Base-by-base conservation (phyloP, 2,113 vertebrate genomes). In the Chaenogobius annularis region DNA sequence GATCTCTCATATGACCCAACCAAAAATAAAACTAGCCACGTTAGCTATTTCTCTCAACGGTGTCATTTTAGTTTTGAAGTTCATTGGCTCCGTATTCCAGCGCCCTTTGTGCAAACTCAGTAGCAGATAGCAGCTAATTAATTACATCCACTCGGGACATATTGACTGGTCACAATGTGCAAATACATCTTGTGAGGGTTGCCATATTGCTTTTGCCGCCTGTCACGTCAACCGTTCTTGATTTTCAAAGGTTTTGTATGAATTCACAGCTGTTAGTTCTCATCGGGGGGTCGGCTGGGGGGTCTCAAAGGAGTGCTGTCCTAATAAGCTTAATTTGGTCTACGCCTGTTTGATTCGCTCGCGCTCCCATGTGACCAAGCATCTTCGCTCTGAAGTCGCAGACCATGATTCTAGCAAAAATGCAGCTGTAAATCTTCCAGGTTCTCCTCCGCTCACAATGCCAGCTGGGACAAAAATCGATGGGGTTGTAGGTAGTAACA, bases 71-170 rank as follows among this genome's bases (percentile, higher is more conserved):
- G 3, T 63, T 40, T n/a, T 63, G 15, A 40, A n/a, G 2, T 37
- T 63, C 61, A 63, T 5, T 63, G 61, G 8, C 37, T 63, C 35
- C 19, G 6, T 10, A 11, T 7, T 10, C 61, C 31, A 2, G 23
- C 58, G 23, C 15, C 61, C 35, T 63, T 40, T n/a, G 61, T 40
- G 35, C 17, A n/a, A 63, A 63, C 31, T 17, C 35, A 20, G 9
- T 11, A 43, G 61, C 35, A 63, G 61, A 63, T 19, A 43, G 61
- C 61, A n/a, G 61, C 61, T 40, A 40, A 63, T 63, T 63, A 63
- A 63, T 40, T 40, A 43, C 61, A 63, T 3, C 19, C 61, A 43
- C 61, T 40, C 9, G 61, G 61, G 61, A 43, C 17, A n/a, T 40
- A 20, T 63, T 20, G 19, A 43, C 17, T 40, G 61, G 35, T 43